Conservation (phyloP, 1,140 invertebrate genomes). For the Spodoptera frugiperda region DNA sequence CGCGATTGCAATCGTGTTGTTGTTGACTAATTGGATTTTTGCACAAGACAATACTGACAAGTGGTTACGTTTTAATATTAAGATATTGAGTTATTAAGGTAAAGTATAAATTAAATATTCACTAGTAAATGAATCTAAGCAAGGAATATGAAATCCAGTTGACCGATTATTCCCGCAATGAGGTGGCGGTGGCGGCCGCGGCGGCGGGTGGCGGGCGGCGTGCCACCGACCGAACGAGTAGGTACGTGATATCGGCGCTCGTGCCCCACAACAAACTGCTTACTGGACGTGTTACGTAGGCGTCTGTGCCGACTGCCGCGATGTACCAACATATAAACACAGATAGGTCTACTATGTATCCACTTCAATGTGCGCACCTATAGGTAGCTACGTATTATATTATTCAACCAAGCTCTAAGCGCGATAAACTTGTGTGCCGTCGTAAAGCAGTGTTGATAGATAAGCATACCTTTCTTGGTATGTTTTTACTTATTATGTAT, state of each 20-base stretch:
- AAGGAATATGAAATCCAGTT: slow-evolving; percentile 68
- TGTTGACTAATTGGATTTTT: slow-evolving; percentile 65
- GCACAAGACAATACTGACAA: slow-evolving; percentile 50
- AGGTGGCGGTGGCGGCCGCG: slow-evolving; percentile 74
- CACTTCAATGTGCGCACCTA: slow-evolving; percentile 59
- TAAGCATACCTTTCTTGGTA: slow-evolving; percentile 28
- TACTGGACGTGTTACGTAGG: slow-evolving; percentile 85
- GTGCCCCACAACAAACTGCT: slow-evolving; percentile 85
- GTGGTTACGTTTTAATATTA: slow-evolving; percentile 40
- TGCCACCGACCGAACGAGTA: slow-evolving; percentile 82
- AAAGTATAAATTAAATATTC: slow-evolving; percentile 27
- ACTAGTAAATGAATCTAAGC: slow-evolving; percentile 32
- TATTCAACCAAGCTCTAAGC: slow-evolving; percentile 65
- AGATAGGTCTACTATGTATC: slow-evolving; percentile 68
- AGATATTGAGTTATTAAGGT: background rate
- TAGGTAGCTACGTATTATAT: slow-evolving; percentile 55
- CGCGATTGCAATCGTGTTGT: slow-evolving; percentile 68
- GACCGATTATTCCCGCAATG: slow-evolving; percentile 82
- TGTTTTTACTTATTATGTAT: slow-evolving; percentile 36
- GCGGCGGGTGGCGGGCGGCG: slow-evolving; percentile 75
- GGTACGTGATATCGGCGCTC: slow-evolving; percentile 84
- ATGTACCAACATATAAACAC: slow-evolving; percentile 80
- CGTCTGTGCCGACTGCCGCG: slow-evolving; percentile 71
- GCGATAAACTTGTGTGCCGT: slow-evolving; percentile 67
- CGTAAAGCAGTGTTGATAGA: slow-evolving; percentile 51